These are phyloP conservation scores for Parasteatoda lunata DNA, from an alignment of 2,888 invertebrate genomes.

Conservation along the genomic window DNA sequence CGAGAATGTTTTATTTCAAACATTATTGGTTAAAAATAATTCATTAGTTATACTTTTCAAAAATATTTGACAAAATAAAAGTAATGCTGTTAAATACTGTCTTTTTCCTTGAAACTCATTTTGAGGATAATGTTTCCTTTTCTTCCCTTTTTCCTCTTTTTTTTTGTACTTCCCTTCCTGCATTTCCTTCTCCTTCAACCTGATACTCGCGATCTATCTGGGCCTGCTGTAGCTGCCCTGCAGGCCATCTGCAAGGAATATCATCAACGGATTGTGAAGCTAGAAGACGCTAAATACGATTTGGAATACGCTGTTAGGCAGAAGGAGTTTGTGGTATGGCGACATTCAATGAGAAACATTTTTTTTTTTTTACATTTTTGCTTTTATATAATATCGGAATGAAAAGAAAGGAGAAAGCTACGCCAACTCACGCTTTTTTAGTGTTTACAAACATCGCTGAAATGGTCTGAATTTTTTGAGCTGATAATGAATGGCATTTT, in stretches of 20 bases:
- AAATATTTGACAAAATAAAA: too few relatives aligned
- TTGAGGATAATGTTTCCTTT: neutral
- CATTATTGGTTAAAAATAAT: too few relatives aligned
- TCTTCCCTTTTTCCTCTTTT: slow-evolving; percentile 15
- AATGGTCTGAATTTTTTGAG: slow-evolving; percentile 27
- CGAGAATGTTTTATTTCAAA: too few relatives aligned
- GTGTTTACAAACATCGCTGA: slow-evolving; percentile 21
- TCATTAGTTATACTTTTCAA: too few relatives aligned
- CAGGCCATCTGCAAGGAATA: slow-evolving; percentile 95
- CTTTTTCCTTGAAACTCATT: too few relatives aligned
- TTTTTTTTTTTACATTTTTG: slow-evolving; percentile 11
- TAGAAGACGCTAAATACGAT: slow-evolving; percentile 99
- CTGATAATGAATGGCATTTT: slow-evolving; percentile 38
- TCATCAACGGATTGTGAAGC: slow-evolving; percentile 96
- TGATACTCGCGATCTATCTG: slow-evolving; percentile 22
- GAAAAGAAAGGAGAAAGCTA: slow-evolving; percentile 11
- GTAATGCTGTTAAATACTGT: too few relatives aligned
- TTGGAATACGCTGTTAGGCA: slow-evolving; percentile 99
- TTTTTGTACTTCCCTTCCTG: slow-evolving; percentile 24
- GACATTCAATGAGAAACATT: neutral
- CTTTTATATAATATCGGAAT: neutral
- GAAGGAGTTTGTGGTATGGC: slow-evolving; percentile 97
- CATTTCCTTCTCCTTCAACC: slow-evolving; percentile 12
- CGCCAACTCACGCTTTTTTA: slow-evolving; percentile 57
- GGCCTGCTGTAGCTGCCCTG: slow-evolving; percentile 80